Evolutionary conservation across 35 echinoderm and acorn worm genomes (phyloP).

Genomic region (Stichopus chloronotus): DNA sequence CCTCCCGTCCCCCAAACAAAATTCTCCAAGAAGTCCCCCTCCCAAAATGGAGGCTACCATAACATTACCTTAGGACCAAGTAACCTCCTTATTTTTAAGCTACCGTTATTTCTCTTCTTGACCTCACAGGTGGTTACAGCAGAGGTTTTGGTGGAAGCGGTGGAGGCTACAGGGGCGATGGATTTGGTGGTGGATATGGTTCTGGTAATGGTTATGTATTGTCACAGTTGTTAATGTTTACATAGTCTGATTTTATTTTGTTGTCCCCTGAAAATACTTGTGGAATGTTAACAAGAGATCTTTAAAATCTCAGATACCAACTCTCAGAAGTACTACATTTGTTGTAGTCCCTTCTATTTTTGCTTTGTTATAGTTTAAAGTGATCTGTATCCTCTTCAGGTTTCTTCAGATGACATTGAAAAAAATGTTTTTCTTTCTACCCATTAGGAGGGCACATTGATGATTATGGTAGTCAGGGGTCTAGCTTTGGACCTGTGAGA

Average conservation of each 20-base stretch:
- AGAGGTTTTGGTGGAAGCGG: constrained; percentile 19
- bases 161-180: constrained; percentile 29
- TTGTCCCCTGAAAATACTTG: too few relatives aligned
- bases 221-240: neutral
- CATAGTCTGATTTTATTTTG: too few relatives aligned
- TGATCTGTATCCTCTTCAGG: neutral
- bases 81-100: too few relatives aligned
- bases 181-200: constrained; percentile 33
- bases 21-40: neutral
- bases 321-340: too few relatives aligned
- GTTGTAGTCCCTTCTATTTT: too few relatives aligned
- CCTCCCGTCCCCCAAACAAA: neutral
- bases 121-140: neutral
- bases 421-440: constrained; percentile 17
- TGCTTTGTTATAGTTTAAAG: too few relatives aligned
- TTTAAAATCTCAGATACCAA: too few relatives aligned
- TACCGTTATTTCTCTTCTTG: neutral
- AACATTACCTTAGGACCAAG: too few relatives aligned
- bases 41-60: neutral
- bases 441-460: constrained; percentile 21
- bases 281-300: too few relatives aligned
- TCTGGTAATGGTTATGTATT: constrained; percentile 36
- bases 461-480: constrained; percentile 14
- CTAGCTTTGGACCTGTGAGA: constrained; percentile 43
- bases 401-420: neutral